Base-by-base conservation (phyloP, 2,113 vertebrate genomes). In the Puma concolor region DNA sequence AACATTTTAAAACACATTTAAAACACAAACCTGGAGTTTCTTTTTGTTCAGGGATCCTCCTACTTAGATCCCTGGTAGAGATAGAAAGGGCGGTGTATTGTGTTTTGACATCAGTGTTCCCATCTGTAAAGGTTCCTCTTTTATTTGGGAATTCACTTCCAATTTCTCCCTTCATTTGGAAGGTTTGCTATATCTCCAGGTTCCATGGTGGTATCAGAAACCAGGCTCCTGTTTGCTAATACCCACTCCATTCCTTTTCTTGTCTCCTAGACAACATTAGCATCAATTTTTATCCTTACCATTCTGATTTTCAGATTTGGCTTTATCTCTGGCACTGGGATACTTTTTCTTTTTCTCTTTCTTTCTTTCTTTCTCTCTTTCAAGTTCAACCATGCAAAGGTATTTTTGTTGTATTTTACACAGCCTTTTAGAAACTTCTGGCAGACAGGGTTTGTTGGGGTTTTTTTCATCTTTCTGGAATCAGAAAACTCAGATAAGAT, bases 401-500 rank as follows among this genome's bases (percentile, higher is more conserved):
- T 67, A 41, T 83, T 91, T 80, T 80, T 67, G 16, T 69, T 81
- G 31, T 69, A 86, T 76, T 86, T 97, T 87, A 60, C 82, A 29
- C 15, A 63, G 64, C 31, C 27, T 96, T 93, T 92, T 63, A 89
- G 17, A 6, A 86, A 93, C 60, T 76, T 71, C 27, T 63, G 74
- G 41, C 15, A 89, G 31, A 52, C 80, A 54, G 7, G 27, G 33
- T 66, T 79, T 77, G 13, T 29, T 38, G 44, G 44, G 44, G 0
- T 60, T 64, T 12, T 57, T 13, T 92, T 77, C 31, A 89, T 92
- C n/a, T 82, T 76, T 67, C 13, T 66, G 25, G 19, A 94, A 84
- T 91, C 54, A 91, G 85, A 80, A 97, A 95, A 72, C 11, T 81
- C 79, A 76, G n/a, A 52, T 64, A 89, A 84, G 31, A 79, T 79